Evolutionary conservation across 1,140 invertebrate species (phyloP).

Genomic region (Phenacoccus solenopsis): DNA sequence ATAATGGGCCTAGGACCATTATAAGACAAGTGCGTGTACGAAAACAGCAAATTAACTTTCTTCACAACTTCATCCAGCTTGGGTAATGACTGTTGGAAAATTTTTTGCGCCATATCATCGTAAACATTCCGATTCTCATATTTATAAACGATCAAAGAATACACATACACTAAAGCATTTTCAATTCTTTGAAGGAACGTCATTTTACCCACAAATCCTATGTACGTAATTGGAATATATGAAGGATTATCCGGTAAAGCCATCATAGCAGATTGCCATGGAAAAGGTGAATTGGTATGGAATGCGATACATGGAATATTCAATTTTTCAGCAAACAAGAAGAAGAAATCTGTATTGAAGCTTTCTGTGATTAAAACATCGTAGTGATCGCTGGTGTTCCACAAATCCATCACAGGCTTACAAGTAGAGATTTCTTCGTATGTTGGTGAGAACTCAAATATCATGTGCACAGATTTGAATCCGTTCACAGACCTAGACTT

Average conservation of each 20-base stretch:
- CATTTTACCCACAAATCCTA: slow-evolving; percentile 4
- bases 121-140: neutral
- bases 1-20: slow-evolving; percentile 36
- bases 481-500: neutral
- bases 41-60: slow-evolving; percentile 35
- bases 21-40: slow-evolving; percentile 42
- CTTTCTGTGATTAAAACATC: slow-evolving; percentile 31
- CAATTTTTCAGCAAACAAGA: slow-evolving; percentile 29
- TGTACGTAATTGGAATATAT: slow-evolving; percentile 23
- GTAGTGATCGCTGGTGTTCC: slow-evolving; percentile 25
- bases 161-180: slow-evolving; percentile 16
- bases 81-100: slow-evolving; percentile 31
- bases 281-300: slow-evolving; percentile 41
- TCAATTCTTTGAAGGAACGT: slow-evolving; percentile 20
- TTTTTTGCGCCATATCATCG: slow-evolving; percentile 26
- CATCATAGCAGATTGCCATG: slow-evolving; percentile 41
- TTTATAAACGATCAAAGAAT: neutral
- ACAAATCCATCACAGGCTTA: neutral
- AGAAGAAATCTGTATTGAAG: slow-evolving; percentile 26
- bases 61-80: slow-evolving; percentile 33
- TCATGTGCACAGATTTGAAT: neutral
- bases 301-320: slow-evolving; percentile 41
- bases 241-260: slow-evolving; percentile 23
- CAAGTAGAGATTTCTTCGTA: neutral
- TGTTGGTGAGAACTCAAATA: neutral